Evolutionary conservation across 2,888 invertebrate species (phyloP), one percentile per base, ranked within the genome.

Genomic region (Myopa tessellatipennis): DNA sequence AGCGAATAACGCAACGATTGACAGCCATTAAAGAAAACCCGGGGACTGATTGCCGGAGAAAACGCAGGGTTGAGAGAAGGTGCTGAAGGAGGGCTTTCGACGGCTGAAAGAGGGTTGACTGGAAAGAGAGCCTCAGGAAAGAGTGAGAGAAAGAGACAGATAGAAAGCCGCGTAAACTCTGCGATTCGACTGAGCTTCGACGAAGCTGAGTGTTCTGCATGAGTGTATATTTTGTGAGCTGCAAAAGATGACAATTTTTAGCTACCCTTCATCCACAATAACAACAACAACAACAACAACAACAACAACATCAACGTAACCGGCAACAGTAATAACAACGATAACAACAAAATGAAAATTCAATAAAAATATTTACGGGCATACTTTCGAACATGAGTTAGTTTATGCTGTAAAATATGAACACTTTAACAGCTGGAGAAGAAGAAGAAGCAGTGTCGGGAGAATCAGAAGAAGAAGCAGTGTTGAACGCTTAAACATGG

Each of bases 21-120:
- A 60, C 60, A 72, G 26, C 72, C 60, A 72, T 72, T 72, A 72
- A 58, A 34, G 60, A n/a, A 58, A 60, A 58, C 60, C 7, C 36
- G 14, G 18, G 55, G 55, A 45, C 10, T 6, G 45, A 45, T 45
- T 45, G 45, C 6, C 1, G 45, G 7, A 45, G 26, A 26, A 26
- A 2, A 26, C 26, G 26, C 26, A 26, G 26, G 2, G 26, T 26
- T 26, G 26, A 2, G 26, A 26, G 26, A 26, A 26, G 26, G 2
- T 26, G 61, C 4, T 26, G 61, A 61, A 61, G 18, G 61, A 45
- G 3, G 45, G 45, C 10, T 45, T 6, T 6, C 45, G 45, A 10
- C 10, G 45, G 45, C 10, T 45, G 3, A 8, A 1, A 6, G 16
- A 5, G 16, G 55, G 55, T 55, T 10, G 55, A 55, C 10, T 50